Conservation (phyloP, 2,113 vertebrate species). For the Isichthys henryi region DNA sequence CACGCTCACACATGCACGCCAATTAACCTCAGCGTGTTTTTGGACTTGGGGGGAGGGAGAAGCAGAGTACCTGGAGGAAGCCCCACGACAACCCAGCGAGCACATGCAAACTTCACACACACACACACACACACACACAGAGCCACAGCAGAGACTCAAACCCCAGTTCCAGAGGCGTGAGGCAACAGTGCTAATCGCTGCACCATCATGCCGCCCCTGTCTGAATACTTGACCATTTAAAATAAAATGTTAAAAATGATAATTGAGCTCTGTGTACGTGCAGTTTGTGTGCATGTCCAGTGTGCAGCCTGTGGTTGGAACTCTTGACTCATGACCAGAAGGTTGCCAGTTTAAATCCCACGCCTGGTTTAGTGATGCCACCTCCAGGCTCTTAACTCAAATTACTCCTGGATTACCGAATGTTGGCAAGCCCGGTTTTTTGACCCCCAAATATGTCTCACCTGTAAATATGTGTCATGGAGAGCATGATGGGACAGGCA, state of each 20-base stretch:
- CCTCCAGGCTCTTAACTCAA: background rate
- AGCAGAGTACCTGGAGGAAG: too few relatives aligned
- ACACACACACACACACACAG: background rate
- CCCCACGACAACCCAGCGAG: too few relatives aligned
- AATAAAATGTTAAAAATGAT: background rate
- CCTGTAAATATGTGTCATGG: background rate
- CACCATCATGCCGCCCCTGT: background rate
- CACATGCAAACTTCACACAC: background rate
- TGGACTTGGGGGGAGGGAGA: background rate
- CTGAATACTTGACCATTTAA: background rate
- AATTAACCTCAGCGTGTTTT: background rate
- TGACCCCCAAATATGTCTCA: background rate
- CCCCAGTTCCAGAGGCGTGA: background rate
- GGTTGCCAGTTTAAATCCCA: background rate
- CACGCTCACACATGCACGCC: background rate
- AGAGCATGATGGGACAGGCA: background rate
- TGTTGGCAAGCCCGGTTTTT: background rate
- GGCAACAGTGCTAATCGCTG: background rate
- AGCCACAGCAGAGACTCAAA: background rate
- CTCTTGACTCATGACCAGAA: background rate
- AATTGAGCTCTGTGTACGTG: background rate
- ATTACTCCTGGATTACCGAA: background rate
- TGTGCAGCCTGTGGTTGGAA: background rate
- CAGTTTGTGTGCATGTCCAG: background rate
- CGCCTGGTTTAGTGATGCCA: background rate